Conservation (phyloP, 2,888 invertebrate species). For the Celastrina argiolus region DNA sequence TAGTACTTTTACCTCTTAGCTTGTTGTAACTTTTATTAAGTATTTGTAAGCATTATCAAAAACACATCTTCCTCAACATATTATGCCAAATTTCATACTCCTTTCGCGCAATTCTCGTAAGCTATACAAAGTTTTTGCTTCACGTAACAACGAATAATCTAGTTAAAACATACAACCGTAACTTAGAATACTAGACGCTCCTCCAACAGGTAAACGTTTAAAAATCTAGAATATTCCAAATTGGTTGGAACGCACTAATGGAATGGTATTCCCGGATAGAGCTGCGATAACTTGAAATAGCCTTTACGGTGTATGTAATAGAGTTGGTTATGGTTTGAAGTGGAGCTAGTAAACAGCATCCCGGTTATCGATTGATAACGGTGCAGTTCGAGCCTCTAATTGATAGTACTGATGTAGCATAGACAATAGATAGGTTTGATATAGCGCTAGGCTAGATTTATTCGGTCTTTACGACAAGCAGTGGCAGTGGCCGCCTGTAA, state of each 20-base stretch:
- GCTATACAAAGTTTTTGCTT: no score
- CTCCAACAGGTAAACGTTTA: background rate
- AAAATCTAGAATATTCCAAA: slow-evolving; percentile 1
- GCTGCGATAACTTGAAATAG: background rate
- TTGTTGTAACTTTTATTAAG: no score
- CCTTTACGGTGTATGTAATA: background rate
- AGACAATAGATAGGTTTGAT: background rate
- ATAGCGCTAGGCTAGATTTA: background rate
- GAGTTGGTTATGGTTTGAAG: background rate
- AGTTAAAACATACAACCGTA: no score
- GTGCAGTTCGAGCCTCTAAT: slow-evolving; percentile 12
- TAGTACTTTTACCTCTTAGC: no score
- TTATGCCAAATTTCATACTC: no score
- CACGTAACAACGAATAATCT: no score
- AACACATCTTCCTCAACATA: no score
- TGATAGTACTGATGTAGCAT: slow-evolving; percentile 12
- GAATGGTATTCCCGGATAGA: background rate
- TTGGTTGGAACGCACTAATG: background rate
- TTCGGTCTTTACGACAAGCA: no score
- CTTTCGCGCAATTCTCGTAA: no score
- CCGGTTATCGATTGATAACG: slow-evolving; percentile 8
- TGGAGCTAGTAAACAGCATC: background rate
- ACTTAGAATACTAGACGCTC: background rate
- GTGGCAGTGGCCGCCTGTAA: no score
- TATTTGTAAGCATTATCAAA: no score